Evolutionary conservation across 2,888 invertebrate genomes (phyloP).

Genomic region (Bembecia ichneumoniformis): DNA sequence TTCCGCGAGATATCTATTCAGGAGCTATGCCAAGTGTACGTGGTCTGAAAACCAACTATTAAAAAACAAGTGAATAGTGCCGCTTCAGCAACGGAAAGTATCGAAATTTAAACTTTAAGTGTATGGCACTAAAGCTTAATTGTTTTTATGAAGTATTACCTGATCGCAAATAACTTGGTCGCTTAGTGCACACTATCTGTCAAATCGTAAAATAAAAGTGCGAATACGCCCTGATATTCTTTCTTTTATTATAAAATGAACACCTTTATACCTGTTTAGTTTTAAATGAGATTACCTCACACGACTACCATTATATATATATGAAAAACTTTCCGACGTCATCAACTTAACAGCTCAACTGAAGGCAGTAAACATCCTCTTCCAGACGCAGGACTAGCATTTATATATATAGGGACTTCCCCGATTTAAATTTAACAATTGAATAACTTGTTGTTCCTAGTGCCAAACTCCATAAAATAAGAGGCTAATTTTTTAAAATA

Average conservation of each 20-base stretch:
- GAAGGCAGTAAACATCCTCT: too few relatives aligned
- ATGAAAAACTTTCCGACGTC: too few relatives aligned
- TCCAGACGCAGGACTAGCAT: too few relatives aligned
- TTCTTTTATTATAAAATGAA: constrained; percentile 21
- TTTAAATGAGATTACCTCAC: too few relatives aligned
- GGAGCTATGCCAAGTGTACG: constrained; percentile 52
- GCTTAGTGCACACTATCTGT: constrained; percentile 34
- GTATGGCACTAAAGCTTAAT: constrained; percentile 10
- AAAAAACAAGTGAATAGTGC: constrained; percentile 12
- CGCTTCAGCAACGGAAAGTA: neutral
- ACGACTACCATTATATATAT: too few relatives aligned
- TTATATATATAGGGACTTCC: too few relatives aligned
- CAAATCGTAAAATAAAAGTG: constrained; percentile 35
- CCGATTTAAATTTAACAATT: too few relatives aligned
- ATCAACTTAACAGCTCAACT: too few relatives aligned
- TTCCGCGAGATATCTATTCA: constrained; percentile 64
- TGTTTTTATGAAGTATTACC: constrained; percentile 6
- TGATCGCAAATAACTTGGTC: constrained; percentile 7
- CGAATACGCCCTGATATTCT: constrained; percentile 41
- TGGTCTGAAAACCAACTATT: constrained; percentile 46
- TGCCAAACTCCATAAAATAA: too few relatives aligned
- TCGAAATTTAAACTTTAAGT: neutral
- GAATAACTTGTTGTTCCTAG: too few relatives aligned
- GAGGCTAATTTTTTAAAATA: too few relatives aligned
- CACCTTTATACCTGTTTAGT: neutral